Percentiles rank a stretch among this genome's conserved stretches.
Conservation (phyloP, 2,113 vertebrate species). For the Arvicanthis niloticus region DNA sequence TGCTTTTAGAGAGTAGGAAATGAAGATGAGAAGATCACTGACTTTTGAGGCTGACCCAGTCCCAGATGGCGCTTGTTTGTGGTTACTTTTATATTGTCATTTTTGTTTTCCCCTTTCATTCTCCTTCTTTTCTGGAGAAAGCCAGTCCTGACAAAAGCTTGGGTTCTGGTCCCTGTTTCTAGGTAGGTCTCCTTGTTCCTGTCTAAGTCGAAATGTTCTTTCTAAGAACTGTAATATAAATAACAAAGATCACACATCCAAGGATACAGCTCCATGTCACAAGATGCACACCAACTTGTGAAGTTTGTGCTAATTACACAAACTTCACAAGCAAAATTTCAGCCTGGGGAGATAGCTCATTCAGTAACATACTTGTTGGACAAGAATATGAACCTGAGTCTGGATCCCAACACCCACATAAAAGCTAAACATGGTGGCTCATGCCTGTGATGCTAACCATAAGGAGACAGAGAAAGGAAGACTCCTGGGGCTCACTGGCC, state of each 20-base stretch:
- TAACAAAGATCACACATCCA: not conserved
- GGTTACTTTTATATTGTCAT: not conserved
- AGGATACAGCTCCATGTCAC: not conserved
- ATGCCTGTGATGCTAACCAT: not conserved
- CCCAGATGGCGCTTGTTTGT: constrained; percentile 20
- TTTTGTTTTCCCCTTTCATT: not conserved
- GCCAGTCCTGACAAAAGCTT: not conserved
- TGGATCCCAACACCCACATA: not conserved
- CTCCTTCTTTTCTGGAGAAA: not conserved
- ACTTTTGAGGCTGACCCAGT: not conserved
- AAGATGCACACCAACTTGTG: not conserved
- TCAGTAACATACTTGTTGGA: too few species aligned
- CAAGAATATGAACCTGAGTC: not conserved
- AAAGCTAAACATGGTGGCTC: not conserved
- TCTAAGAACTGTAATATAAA: not conserved
- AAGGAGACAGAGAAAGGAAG: not conserved
- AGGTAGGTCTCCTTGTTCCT: not conserved
- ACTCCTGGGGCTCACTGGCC: not conserved
- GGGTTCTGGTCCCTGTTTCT: not conserved
- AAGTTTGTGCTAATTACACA: not conserved
- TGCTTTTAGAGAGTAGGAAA: constrained; percentile 7
- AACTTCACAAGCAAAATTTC: not conserved
- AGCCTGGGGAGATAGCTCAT: not conserved
- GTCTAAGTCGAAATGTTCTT: not conserved
- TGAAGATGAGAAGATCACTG: constrained; percentile 4